Evolutionary conservation across 2,797 vertebrate genomes (phyloP).

Genomic region (Alosa sapidissima): DNA sequence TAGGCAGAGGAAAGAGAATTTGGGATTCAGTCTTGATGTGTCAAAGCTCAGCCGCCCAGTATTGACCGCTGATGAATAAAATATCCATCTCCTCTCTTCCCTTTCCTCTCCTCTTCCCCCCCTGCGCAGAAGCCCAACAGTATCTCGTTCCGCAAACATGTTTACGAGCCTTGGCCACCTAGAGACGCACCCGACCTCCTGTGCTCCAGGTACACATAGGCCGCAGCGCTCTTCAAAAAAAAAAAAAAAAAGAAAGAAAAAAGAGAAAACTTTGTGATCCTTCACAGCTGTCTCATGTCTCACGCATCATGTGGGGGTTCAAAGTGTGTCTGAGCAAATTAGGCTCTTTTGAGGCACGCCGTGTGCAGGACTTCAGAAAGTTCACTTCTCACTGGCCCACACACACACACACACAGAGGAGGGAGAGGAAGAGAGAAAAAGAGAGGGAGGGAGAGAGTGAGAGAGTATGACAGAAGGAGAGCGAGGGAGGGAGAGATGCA

Average conservation of each 20-base stretch:
- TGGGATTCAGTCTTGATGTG: background rate
- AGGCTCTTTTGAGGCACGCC: conserved; percentile 26
- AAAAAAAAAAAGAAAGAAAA: background rate
- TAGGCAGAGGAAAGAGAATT: no score
- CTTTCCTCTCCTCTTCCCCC: background rate
- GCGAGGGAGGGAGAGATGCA: conserved; percentile 32
- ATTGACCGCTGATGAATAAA: conserved; percentile 23
- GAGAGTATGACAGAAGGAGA: conserved; percentile 41
- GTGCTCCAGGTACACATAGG: background rate
- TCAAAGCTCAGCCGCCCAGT: background rate
- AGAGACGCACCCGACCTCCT: background rate
- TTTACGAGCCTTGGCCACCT: background rate
- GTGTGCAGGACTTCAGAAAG: conserved; percentile 40
- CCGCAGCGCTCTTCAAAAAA: background rate
- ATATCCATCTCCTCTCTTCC: conserved; percentile 1
- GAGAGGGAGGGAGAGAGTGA: conserved; percentile 30
- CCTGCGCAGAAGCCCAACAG: background rate
- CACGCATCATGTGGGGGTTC: conserved; percentile 23
- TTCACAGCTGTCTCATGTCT: background rate
- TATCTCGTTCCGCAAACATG: background rate
- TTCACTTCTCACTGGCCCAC: conserved; percentile 27
- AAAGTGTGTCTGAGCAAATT: conserved; percentile 33
- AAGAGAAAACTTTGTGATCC: background rate
- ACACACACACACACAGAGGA: background rate
- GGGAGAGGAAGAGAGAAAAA: background rate